Base-by-base conservation (phyloP, 2,888 invertebrate genomes). In the Dryadula phaetusa region DNA sequence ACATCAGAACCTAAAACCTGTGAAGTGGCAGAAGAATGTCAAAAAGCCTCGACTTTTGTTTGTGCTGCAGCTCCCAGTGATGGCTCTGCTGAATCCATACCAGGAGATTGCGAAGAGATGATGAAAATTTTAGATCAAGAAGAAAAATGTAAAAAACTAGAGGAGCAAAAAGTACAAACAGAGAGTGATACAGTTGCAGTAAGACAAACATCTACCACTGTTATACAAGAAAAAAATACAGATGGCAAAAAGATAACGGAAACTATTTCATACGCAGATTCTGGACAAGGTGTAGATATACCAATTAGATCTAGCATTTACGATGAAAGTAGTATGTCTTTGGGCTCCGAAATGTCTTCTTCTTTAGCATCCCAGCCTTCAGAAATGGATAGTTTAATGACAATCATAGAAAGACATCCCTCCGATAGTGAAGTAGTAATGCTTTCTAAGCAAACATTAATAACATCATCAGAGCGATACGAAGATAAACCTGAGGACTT, bases 91-190 rank as follows among this genome's bases (percentile, higher is more conserved):
- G 92, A 93, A 76, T 93, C 93, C 0, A 91, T 92, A 67, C 91
- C 92, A 87, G 95, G 90, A 90, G 95, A 80, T 82, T 95, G 84
- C 87, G 95, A 81, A 87, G 93, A 84, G 88, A 93, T 80, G 94
- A 94, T 86, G 94, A 94, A 87, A 91, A 87, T 88, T 72, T 86
- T 84, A 81, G 94, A 84, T 77, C 93, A 82, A 92, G 95, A 87
- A 93, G 89, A 91, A 69, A 86, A 87, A 71, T 80, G 84, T 10
- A 84, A 84, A 47, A 77, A 82, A 70, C 75, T 76, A 18, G 76
- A 82, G 63, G 62, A 69, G 22, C 69, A 72, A 14, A 44, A 63
- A 60, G 62, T 79, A 18, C 83, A 78, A 73, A 83, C 82, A 12
- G 90, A 88, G 34, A 76, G 84, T 14, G 88, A 87, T 25, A 81